Percentiles rank a stretch among this genome's conserved stretches.
phyloP scores from a whole-genome alignment of 2,888 invertebrate species.

The Xestia c-nigrum region DNA sequence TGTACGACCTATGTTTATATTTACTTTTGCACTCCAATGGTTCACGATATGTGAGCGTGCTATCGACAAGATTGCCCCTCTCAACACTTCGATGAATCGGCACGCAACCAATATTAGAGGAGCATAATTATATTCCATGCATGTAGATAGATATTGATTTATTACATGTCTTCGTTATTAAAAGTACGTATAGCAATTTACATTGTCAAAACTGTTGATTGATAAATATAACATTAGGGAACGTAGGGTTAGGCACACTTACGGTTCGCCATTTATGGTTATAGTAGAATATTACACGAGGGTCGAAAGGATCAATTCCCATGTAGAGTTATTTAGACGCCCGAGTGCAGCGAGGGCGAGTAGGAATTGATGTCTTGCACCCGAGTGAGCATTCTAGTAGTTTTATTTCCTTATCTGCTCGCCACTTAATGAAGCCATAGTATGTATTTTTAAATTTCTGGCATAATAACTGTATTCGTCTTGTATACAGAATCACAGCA shows the following conservation, averaged over 20 bases:
- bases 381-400: too few relatives aligned
- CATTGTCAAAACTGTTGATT: neutral
- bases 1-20: neutral
- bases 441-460: too few relatives aligned
- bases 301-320: too few relatives aligned
- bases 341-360: too few relatives aligned
- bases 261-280: too few relatives aligned
- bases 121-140: neutral
- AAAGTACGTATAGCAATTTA: neutral
- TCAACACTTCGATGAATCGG: constrained; percentile 2
- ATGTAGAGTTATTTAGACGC: too few relatives aligned
- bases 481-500: too few relatives aligned
- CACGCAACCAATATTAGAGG: constrained; percentile 9
- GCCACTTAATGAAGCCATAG: too few relatives aligned
- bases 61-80: constrained; percentile 15
- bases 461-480: too few relatives aligned
- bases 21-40: neutral
- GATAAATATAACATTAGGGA: neutral
- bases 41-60: neutral
- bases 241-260: neutral
- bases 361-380: too few relatives aligned
- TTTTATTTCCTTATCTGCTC: too few relatives aligned
- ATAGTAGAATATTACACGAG: too few relatives aligned
- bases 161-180: neutral
- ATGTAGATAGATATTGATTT: constrained; percentile 2